Evolutionary conservation across 1,140 invertebrate genomes (phyloP).

Genomic region (Danaus melanippus): DNA sequence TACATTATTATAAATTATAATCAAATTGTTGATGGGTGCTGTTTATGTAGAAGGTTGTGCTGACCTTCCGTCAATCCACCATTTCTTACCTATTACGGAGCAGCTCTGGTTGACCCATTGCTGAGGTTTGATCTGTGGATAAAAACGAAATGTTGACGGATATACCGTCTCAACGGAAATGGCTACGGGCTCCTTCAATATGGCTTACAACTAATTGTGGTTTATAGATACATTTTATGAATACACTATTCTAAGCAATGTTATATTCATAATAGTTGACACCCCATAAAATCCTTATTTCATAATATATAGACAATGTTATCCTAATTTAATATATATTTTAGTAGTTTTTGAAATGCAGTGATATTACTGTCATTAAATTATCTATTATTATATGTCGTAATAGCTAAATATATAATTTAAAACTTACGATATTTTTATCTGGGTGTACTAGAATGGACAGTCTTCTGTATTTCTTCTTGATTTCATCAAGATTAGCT

Average conservation of each 20-base stretch:
- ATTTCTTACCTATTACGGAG: slow-evolving; percentile 53
- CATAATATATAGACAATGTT: no score
- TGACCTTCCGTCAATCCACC: slow-evolving; percentile 6
- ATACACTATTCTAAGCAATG: no score
- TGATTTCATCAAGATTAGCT: slow-evolving; percentile 89
- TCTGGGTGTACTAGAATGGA: slow-evolving; percentile 99
- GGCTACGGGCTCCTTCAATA: slow-evolving; percentile 15
- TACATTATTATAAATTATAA: no score
- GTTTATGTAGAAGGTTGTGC: no score
- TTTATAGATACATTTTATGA: not conserved
- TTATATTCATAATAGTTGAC: no score
- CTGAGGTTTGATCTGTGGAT: slow-evolving; percentile 61
- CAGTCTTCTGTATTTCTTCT: slow-evolving; percentile 96
- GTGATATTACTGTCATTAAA: no score
- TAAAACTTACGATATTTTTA: slow-evolving; percentile 81
- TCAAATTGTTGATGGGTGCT: no score
- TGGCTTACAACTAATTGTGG: not conserved
- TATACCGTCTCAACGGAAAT: slow-evolving; percentile 54
- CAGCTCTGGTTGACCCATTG: slow-evolving; percentile 31
- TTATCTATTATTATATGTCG: no score
- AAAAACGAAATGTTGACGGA: slow-evolving; percentile 69
- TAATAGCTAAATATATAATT: no score
- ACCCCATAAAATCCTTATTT: no score
- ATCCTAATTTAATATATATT: no score
- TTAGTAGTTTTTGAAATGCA: no score